These are phyloP conservation scores for Phortica magna DNA, from an alignment of 2,888 invertebrate species.

Conservation along the genomic window DNA sequence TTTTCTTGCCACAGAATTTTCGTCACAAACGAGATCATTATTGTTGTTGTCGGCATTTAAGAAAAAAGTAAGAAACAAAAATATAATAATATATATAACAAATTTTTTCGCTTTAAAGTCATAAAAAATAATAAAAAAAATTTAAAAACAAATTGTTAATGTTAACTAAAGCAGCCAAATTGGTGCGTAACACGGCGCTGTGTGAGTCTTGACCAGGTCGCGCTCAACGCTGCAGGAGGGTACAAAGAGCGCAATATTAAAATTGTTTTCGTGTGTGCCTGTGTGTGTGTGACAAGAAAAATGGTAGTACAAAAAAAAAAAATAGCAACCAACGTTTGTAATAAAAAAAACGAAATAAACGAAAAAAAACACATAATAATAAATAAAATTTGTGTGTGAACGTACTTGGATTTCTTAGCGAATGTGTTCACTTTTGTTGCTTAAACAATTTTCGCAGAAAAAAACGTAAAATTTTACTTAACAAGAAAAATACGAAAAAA, in stretches of 20 bases:
- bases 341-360: slow-evolving; percentile 45
- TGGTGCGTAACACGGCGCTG: slow-evolving; percentile 8
- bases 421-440: background rate
- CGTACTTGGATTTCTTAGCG: slow-evolving; percentile 51
- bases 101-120: slow-evolving; percentile 9
- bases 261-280: slow-evolving; percentile 8
- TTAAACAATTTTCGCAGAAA: slow-evolving; percentile 54
- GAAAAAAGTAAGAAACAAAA: slow-evolving; percentile 40
- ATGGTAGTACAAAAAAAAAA: background rate
- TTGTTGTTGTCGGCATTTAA: slow-evolving; percentile 24
- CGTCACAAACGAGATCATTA: slow-evolving; percentile 11
- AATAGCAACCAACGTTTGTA: slow-evolving; percentile 49
- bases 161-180: background rate
- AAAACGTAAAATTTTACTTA: slow-evolving; percentile 14
- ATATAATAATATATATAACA: slow-evolving; percentile 29
- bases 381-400: slow-evolving; percentile 57
- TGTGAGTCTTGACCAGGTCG: background rate
- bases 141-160: background rate
- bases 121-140: background rate
- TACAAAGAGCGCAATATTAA: slow-evolving; percentile 19
- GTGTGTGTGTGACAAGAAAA: slow-evolving; percentile 5
- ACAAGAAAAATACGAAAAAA: slow-evolving; percentile 23
- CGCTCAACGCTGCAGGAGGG: slow-evolving; percentile 5
- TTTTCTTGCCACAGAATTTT: slow-evolving; percentile 33
- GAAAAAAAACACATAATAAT: slow-evolving; percentile 26